Conservation (phyloP, 1,140 invertebrate genomes). For the Vollenhovia emeryi region DNA sequence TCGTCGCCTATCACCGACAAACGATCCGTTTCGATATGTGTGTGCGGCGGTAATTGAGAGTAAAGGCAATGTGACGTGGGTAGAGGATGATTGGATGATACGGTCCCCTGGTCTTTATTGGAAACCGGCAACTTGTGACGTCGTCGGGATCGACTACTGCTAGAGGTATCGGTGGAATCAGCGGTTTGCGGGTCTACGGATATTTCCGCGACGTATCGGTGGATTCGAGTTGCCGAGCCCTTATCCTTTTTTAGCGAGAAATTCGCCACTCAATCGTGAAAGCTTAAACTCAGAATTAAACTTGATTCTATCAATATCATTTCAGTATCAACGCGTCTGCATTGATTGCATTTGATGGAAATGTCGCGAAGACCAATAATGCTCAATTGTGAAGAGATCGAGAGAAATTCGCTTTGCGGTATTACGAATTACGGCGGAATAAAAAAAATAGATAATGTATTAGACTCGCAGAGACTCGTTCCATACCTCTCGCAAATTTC, state of each 20-base stretch:
- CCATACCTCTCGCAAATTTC: not conserved
- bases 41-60: constrained; percentile 31
- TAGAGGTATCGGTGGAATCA: not conserved
- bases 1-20: not conserved
- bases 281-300: constrained; percentile 20
- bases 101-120: constrained; percentile 43
- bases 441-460: not conserved
- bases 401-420: not conserved
- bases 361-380: not conserved
- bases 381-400: not conserved
- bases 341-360: not conserved
- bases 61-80: constrained; percentile 5
- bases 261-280: not conserved
- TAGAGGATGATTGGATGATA: constrained; percentile 32
- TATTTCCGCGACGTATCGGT: not conserved
- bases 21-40: not conserved
- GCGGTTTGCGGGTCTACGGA: not conserved
- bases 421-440: not conserved
- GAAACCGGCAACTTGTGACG: constrained; percentile 37
- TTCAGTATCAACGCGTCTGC: not conserved
- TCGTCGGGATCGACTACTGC: constrained; percentile 18
- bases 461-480: not conserved
- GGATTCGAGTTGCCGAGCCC: not conserved
- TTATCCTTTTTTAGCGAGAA: not conserved
- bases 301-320: not conserved